Evolutionary conservation across 2,113 vertebrate species (phyloP), one percentile per base, ranked within the genome.

Genomic region (Anseranas semipalmata): DNA sequence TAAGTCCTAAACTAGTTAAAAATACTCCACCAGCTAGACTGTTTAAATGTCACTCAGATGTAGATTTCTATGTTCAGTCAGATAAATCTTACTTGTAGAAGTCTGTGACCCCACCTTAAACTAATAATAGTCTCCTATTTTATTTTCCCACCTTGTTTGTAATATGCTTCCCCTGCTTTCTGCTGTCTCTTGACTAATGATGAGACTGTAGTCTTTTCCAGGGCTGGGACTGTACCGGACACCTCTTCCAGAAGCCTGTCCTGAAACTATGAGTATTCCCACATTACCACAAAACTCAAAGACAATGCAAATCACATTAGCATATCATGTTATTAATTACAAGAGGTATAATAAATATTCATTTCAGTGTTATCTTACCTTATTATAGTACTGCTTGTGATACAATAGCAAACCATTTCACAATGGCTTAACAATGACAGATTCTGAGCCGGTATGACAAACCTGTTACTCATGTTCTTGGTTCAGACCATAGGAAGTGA

Each of bases 151-250:
- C 12, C 11, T 67, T 39, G 10, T 75, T 78, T 74, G 2, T 77
- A 33, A 10, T 8, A 65, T 68, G 5, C 4, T 79, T 81, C 24
- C 6, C 12, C 15, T 70, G 10, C 27, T 52, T 93, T 72, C 46
- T 92, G n/a, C 52, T 67, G 33, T 43, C 9, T 70, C n/a, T 92
- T 74, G 37, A 27, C 32, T 77, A 45, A 75, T 35, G 41, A 58
- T 30, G n/a, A 62, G 59, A n/a, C 14, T 58, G 9, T 15, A 80
- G 60, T 33, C 35, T 86, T 79, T 77, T 56, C 37, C 35, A 56
- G 32, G 11, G 13, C 33, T 65, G 21, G 62, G 24, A 58, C 22
- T 2, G 18, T 65, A 15, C 10, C 60, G 17, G 0, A 0, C 16
- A 10, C 21, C 18, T 73, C 21, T 86, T 62, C n/a, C 37, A 41